Conservation (phyloP, 1,140 invertebrate genomes). For the Lineus longissimus region DNA sequence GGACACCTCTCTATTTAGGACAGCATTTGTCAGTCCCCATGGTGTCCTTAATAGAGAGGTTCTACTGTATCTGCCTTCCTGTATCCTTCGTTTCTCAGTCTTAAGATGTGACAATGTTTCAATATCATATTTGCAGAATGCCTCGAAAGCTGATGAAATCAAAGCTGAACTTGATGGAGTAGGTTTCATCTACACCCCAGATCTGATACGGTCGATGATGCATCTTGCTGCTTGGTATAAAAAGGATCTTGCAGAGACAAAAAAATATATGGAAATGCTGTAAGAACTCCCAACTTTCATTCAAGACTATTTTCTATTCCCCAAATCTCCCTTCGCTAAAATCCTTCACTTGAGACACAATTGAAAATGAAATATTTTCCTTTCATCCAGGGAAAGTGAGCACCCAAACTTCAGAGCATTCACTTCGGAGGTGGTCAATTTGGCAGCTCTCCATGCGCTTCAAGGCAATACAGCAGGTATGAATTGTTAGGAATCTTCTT, state of each 20-base stretch:
- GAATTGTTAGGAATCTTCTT: no score
- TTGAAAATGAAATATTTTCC: neutral
- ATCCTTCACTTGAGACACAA: no score
- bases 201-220: slow-evolving; percentile 13
- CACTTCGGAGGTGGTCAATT: slow-evolving; percentile 10
- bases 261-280: slow-evolving; percentile 12
- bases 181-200: slow-evolving; percentile 16
- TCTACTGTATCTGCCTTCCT: no score
- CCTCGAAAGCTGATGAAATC: slow-evolving; percentile 11
- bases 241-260: slow-evolving; percentile 11
- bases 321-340: no score
- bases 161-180: slow-evolving; percentile 8
- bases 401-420: slow-evolving; percentile 6
- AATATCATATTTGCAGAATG: slow-evolving; percentile 3
- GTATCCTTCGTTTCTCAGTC: no score
- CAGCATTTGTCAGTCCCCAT: no score
- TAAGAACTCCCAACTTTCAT: neutral
- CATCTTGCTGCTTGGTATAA: slow-evolving; percentile 12
- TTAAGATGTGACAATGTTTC: no score
- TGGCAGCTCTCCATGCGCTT: slow-evolving; percentile 9
- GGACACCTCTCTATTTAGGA: no score
- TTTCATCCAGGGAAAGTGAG: slow-evolving; percentile 11
- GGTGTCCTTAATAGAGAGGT: no score
- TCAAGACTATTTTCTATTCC: neutral
- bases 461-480: slow-evolving; percentile 12